A percentile compares a stretch with the other conserved stretches of the same genome.
phyloP scores from a whole-genome alignment of 2,888 invertebrate genomes.

The Eristalis arbustorum region DNA sequence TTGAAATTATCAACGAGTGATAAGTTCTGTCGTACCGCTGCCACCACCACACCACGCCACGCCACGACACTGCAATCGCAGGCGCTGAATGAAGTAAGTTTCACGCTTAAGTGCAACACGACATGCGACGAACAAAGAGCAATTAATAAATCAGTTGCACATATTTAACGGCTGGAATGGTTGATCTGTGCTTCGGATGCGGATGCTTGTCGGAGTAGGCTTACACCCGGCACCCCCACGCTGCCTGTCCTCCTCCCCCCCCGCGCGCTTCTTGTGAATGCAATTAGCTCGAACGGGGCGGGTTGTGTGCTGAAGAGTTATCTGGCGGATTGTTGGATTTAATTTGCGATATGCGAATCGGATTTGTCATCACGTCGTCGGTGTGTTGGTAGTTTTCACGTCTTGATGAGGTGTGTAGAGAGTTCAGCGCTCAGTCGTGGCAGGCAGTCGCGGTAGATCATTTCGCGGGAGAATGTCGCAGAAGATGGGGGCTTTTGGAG shows the following conservation, averaged over 20 bases:
- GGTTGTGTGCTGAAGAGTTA: conserved; percentile 9
- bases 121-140: conserved; percentile 65
- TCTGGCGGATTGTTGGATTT: conserved; percentile 54
- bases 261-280: not conserved
- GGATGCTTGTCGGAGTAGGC: conserved; percentile 44
- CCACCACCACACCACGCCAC: not conserved
- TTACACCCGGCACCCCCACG: not conserved
- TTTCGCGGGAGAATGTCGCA: no score
- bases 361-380: not conserved
- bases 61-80: not conserved
- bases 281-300: conserved; percentile 22
- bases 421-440: no score
- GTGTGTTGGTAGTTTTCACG: not conserved
- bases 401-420: no score
- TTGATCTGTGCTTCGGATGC: conserved; percentile 42
- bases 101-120: conserved; percentile 66
- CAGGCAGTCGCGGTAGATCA: no score
- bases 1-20: conserved; percentile 60
- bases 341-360: conserved; percentile 50
- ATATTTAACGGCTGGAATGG: conserved; percentile 52
- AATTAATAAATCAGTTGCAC: conserved; percentile 68
- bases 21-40: conserved; percentile 30
- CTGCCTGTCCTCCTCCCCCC: not conserved
- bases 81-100: conserved; percentile 23
- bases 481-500: no score